Percentiles rank a stretch among this genome's conserved stretches.
phyloP scores from a whole-genome alignment of 2,888 invertebrate species.

The Galerucella pusilla region DNA sequence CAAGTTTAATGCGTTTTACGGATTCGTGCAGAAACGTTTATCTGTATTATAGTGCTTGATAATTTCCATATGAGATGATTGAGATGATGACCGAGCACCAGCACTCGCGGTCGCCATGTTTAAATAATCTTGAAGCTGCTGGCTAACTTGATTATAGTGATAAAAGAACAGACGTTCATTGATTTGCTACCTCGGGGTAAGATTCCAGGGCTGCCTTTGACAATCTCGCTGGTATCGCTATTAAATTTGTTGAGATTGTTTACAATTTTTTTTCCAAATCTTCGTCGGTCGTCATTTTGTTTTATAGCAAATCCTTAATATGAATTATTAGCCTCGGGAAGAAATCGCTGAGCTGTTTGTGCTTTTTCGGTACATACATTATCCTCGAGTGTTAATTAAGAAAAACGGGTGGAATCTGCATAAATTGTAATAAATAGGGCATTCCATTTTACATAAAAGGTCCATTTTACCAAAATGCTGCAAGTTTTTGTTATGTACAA shows the following conservation, averaged over 20 bases:
- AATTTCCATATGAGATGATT: constrained; percentile 64
- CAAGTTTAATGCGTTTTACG: constrained; percentile 62
- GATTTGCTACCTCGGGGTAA: constrained; percentile 51
- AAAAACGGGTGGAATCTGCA: neutral
- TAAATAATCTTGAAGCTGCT: constrained; percentile 56
- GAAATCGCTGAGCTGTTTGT: neutral
- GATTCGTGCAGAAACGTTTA: constrained; percentile 63
- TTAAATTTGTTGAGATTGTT: constrained; percentile 42
- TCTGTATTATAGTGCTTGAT: constrained; percentile 62
- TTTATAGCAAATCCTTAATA: constrained; percentile 16
- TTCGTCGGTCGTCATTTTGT: constrained; percentile 41
- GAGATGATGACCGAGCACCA: constrained; percentile 57
- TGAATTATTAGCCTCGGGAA: neutral
- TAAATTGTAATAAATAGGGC: neutral
- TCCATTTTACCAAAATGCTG: neutral
- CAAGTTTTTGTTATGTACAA: neutral
- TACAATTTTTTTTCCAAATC: constrained; percentile 35
- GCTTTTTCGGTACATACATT: neutral
- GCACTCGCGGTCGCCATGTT: constrained; percentile 43
- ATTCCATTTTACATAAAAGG: neutral
- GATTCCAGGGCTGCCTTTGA: constrained; percentile 43
- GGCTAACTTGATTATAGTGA: constrained; percentile 63
- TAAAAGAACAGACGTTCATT: constrained; percentile 54
- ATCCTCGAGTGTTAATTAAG: neutral
- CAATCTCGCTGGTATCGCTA: constrained; percentile 42